These are phyloP conservation scores for Trachelus stipa DNA, from an alignment of 2,888 invertebrate genomes.

Conservation along the genomic window DNA sequence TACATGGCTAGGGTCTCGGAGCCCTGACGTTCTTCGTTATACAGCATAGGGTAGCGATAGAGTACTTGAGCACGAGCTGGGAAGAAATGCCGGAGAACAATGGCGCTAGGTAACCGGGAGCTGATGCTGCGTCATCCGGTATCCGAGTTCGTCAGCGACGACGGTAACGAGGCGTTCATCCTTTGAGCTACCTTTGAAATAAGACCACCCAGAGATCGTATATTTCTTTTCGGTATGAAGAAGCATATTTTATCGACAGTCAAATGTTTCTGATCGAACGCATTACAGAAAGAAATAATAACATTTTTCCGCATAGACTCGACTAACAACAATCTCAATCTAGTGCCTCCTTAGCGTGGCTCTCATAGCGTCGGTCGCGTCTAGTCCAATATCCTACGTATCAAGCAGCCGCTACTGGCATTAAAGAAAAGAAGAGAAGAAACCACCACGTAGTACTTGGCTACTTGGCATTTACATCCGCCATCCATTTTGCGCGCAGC, in stretches of 20 bases:
- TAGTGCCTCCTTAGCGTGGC: neutral
- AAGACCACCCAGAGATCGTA: constrained; percentile 38
- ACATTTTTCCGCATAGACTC: constrained; percentile 46
- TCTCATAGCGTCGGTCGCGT: neutral
- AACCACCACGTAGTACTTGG: constrained; percentile 42
- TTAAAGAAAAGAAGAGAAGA: constrained; percentile 19
- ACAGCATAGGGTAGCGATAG: constrained; percentile 52
- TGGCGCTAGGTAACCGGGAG: constrained; percentile 58
- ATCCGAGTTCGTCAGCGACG: constrained; percentile 53
- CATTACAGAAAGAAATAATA: constrained; percentile 16
- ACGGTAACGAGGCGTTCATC: constrained; percentile 54
- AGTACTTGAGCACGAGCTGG: constrained; percentile 66
- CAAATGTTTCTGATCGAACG: neutral
- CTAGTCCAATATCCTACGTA: constrained; percentile 36
- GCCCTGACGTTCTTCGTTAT: neutral
- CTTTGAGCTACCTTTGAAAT: neutral
- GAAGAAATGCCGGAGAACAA: constrained; percentile 64
- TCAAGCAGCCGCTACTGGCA: constrained; percentile 28
- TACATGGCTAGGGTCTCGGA: neutral
- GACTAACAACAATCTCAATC: neutral
- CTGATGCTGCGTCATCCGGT: constrained; percentile 60
- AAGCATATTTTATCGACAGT: neutral
- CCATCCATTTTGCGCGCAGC: constrained; percentile 51
- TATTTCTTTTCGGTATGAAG: neutral
- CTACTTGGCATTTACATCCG: constrained; percentile 55